Evolutionary conservation across 2,113 vertebrate species (phyloP), one percentile per base, ranked within the genome.

Genomic region (Takifugu flavidus): DNA sequence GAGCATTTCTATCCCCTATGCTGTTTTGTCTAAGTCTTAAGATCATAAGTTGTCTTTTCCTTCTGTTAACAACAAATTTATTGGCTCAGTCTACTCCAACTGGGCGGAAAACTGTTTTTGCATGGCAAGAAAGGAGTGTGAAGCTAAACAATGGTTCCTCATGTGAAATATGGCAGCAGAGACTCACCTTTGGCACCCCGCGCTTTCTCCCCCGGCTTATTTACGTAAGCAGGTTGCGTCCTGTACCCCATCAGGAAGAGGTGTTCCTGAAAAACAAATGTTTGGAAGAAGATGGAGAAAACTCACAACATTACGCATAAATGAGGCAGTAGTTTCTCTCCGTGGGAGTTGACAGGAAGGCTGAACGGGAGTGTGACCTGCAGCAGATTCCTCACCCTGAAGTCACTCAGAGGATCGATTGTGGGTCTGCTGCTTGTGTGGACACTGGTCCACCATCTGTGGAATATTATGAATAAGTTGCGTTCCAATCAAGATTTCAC

Each of bases 151-250:
- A 88, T 89, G 82, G 87, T 79, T 86, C 53, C 59, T 74, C 74
- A 65, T 76, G 72, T 89, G 83, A 90, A 89, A 90, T 88, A 90
- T 85, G 66, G 78, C 79, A 72, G 67, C 75, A 77, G 86, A 79
- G 79, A 69, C 83, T 89, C 80, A 90, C 86, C 88, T 89, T 85
- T 89, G 83, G 78, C 84, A 82, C 74, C 62, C 62, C 56, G 70
- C 80, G 83, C 77, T 72, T 82, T 82, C 82, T 86, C 79, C 77
- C 77, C 59, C 51, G 13, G 71, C 76, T 87, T 86, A 74, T 89
- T 87, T 89, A 78, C 85, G 87, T 86, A 87, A 90, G 86, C 82
- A 84, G 70, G 80, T 86, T 84, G 69, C 73, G 67, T 84, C 77
- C 76, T 75, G 67, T 68, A 79, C 80, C 85, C 77, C 79, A 80